A percentile compares a stretch with the other conserved stretches of the same genome.
These are phyloP conservation scores for Rhopilema esculentum DNA, from an alignment of 30 jellyfish, hydroid and myxozoan genomes.

Conservation along the genomic window DNA sequence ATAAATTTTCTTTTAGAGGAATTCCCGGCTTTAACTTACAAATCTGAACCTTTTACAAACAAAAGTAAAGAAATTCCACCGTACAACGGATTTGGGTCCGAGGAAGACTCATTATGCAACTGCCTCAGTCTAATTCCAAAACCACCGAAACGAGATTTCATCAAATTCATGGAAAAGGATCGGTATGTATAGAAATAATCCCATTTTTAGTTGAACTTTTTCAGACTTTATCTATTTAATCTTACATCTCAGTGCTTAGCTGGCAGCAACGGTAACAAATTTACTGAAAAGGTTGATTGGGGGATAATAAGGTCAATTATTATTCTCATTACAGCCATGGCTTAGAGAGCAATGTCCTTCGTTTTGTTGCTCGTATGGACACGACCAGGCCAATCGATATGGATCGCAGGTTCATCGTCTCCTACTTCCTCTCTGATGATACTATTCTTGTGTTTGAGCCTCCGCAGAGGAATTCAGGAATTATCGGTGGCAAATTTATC, in stretches of 20 bases:
- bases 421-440: conserved; percentile 94
- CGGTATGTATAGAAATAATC: conserved; percentile 46
- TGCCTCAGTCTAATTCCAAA: conserved; percentile 90
- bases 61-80: conserved; percentile 86
- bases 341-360: conserved; percentile 88
- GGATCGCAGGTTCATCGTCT: conserved; percentile 92
- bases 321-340: conserved; percentile 82
- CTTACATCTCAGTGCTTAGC: no score
- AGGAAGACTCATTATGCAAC: conserved; percentile 92
- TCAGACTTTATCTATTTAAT: no score
- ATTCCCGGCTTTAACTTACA: conserved; percentile 78
- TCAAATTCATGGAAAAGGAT: conserved; percentile 95
- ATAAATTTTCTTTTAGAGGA: conserved; percentile 53
- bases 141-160: conserved; percentile 97
- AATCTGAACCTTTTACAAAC: conserved; percentile 61
- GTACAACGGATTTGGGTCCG: conserved; percentile 96
- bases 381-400: conserved; percentile 88
- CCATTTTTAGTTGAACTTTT: not conserved
- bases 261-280: no score
- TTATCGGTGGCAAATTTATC: conserved; percentile 94
- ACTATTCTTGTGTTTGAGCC: conserved; percentile 94
- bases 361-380: conserved; percentile 94
- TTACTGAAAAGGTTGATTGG: no score
- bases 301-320: no score
- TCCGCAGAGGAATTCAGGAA: conserved; percentile 97